These are phyloP conservation scores for Pampus argenteus DNA, from an alignment of 2,797 vertebrate species.

Conservation along the genomic window DNA sequence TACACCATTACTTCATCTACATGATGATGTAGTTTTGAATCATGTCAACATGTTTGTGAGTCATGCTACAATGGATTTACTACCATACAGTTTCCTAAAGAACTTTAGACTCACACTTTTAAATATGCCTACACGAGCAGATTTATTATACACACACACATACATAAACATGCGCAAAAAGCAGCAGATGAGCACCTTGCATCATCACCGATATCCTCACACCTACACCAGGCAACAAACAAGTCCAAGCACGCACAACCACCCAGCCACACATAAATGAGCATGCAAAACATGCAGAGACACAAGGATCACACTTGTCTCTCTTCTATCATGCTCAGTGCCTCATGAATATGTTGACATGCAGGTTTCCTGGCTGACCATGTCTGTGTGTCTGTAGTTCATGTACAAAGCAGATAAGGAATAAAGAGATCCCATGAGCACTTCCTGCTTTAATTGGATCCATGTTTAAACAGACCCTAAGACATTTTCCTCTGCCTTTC, in stretches of 20 bases:
- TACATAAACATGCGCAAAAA: background rate
- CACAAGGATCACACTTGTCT: constrained; percentile 21
- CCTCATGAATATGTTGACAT: constrained; percentile 45
- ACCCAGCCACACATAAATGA: constrained; percentile 52
- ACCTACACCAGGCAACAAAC: constrained; percentile 43
- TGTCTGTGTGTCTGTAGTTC: constrained; percentile 43
- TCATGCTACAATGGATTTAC: background rate
- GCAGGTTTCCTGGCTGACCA: constrained; percentile 48
- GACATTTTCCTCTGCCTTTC: constrained; percentile 33
- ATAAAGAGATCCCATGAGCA: constrained; percentile 49
- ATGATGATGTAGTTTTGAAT: background rate
- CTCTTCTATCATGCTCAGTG: constrained; percentile 11
- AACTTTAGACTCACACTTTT: constrained; percentile 7
- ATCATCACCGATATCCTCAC: constrained; percentile 31
- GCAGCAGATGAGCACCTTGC: constrained; percentile 22
- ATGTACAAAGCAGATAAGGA: constrained; percentile 55
- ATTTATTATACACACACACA: background rate
- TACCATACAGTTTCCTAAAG: background rate
- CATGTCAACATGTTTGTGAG: constrained; percentile 8
- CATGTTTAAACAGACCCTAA: constrained; percentile 54
- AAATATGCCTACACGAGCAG: background rate
- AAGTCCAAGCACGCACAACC: constrained; percentile 40
- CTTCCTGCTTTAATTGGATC: constrained; percentile 67
- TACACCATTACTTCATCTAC: constrained; percentile 35
- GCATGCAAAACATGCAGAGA: constrained; percentile 55